These are phyloP conservation scores for Caenorhabditis imperialis DNA, from an alignment of 2,888 invertebrate genomes.

Conservation along the genomic window DNA sequence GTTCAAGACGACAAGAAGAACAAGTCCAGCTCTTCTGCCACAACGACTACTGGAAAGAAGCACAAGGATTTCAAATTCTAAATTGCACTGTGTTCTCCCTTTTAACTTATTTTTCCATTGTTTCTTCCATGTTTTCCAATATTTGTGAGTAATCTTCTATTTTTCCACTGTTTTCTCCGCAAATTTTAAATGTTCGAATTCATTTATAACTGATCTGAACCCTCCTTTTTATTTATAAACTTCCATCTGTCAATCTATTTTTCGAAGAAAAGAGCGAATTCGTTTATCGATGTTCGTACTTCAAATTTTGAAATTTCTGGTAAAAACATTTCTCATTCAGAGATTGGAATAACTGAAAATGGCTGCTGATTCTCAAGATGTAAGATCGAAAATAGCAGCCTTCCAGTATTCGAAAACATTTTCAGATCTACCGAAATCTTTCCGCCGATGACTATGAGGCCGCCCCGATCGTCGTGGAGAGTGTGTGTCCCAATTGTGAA, in stretches of 20 bases:
- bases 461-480: conserved; percentile 75
- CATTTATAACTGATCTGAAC: not conserved
- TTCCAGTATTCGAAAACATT: not conserved
- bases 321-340: conserved; percentile 5
- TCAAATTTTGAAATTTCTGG: conserved; percentile 7
- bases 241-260: not conserved
- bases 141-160: not conserved
- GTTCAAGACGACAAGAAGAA: conserved; percentile 76
- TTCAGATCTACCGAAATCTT: conserved; percentile 56
- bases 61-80: conserved; percentile 78
- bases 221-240: not conserved
- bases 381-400: conserved; percentile 11
- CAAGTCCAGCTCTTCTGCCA: conserved; percentile 38
- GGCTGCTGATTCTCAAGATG: conserved; percentile 64
- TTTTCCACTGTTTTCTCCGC: not conserved
- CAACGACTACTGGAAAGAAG: conserved; percentile 68
- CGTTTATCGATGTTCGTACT: not conserved
- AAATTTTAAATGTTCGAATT: no score
- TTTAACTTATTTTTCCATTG: conserved; percentile 13
- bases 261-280: not conserved
- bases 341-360: conserved; percentile 21
- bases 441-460: conserved; percentile 64
- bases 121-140: no score
- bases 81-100: conserved; percentile 9
- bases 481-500: conserved; percentile 74